A percentile compares a stretch with the other conserved stretches of the same genome.
phyloP scores from a whole-genome alignment of 2,888 invertebrate genomes.

The Melolontha melolontha region DNA sequence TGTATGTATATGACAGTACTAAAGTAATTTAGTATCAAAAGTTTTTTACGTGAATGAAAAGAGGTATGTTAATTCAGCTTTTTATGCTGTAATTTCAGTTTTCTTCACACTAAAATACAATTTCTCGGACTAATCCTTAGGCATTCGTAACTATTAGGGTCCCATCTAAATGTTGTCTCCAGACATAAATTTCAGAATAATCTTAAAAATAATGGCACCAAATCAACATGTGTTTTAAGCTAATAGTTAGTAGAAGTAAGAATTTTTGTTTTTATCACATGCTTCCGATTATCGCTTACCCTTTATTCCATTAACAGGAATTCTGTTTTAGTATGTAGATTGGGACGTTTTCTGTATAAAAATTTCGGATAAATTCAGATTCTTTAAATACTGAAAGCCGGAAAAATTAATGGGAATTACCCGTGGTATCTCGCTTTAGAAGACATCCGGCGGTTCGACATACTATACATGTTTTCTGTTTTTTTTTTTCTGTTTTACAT shows the following conservation, averaged over 20 bases:
- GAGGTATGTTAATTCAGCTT: no score
- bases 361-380: slow-evolving; percentile 27
- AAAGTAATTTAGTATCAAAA: no score
- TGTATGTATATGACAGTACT: no score
- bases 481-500: background rate
- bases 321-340: slow-evolving; percentile 29
- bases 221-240: slow-evolving; percentile 18
- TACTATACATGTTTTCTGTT: slow-evolving; percentile 13
- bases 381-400: slow-evolving; percentile 5
- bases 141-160: background rate
- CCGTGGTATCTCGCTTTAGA: slow-evolving; percentile 29
- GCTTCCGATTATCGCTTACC: slow-evolving; percentile 14
- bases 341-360: slow-evolving; percentile 11
- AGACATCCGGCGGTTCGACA: slow-evolving; percentile 28
- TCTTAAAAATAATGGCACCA: slow-evolving; percentile 17
- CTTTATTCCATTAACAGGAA: slow-evolving; percentile 16
- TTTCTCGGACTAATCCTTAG: no score
- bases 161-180: slow-evolving; percentile 1
- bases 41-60: no score
- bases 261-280: slow-evolving; percentile 27
- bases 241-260: slow-evolving; percentile 34
- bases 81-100: no score
- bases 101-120: no score
- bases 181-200: slow-evolving; percentile 17
- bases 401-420: slow-evolving; percentile 22